These are phyloP conservation scores for Pica pica DNA, from an alignment of 2,113 vertebrate species.

Conservation along the genomic window DNA sequence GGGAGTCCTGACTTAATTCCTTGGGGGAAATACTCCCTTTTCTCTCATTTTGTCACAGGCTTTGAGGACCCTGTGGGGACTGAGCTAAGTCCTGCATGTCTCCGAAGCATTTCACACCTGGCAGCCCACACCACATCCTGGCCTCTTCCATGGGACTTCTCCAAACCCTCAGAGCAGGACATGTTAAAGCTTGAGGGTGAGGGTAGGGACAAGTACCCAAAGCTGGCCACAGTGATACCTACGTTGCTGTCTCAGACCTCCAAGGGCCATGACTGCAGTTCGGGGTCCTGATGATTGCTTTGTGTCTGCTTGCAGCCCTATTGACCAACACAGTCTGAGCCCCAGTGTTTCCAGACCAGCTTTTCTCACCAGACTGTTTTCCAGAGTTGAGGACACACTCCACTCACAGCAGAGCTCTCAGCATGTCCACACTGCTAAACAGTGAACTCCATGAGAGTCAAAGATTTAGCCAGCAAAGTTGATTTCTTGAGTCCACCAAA, in stretches of 20 bases:
- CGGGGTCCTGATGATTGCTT: background rate
- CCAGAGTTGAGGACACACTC: background rate
- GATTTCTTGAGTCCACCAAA: background rate
- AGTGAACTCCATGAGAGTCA: background rate
- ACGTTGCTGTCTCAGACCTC: background rate
- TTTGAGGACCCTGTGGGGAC: background rate
- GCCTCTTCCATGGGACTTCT: background rate
- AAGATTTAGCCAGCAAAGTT: background rate
- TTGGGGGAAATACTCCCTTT: background rate
- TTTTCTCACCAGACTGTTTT: background rate
- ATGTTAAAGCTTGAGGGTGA: background rate
- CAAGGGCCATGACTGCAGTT: background rate
- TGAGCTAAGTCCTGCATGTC: background rate
- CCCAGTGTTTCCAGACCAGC: background rate
- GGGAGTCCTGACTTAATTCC: background rate
- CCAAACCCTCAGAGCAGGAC: background rate
- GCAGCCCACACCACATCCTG: accelerated
- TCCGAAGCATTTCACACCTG: background rate
- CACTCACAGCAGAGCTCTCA: accelerated
- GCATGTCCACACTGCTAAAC: background rate
- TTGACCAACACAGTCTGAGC: accelerated
- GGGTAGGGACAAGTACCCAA: background rate
- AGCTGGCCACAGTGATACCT: background rate
- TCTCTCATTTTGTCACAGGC: background rate
- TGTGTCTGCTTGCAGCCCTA: background rate